Conservation (phyloP, 2,797 vertebrate genomes). For the Mus spretus region DNA sequence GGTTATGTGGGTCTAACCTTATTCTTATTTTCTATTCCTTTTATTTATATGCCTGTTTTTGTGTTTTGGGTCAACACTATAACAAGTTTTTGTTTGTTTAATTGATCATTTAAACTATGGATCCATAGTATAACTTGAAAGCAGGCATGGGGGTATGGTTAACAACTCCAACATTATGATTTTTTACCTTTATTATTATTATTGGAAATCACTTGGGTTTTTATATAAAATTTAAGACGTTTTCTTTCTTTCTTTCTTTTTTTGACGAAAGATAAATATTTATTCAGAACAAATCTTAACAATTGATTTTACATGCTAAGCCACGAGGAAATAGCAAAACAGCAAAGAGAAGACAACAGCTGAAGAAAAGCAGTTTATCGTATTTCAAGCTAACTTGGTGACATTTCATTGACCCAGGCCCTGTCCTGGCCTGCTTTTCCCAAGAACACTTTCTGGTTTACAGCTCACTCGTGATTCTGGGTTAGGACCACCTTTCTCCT, state of each 20-base stretch:
- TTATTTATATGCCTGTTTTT: neutral
- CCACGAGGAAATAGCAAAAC: constrained; percentile 82
- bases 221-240: neutral
- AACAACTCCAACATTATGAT: neutral
- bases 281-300: constrained; percentile 85
- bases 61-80: neutral
- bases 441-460: constrained; percentile 67
- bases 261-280: constrained; percentile 85
- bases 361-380: constrained; percentile 71
- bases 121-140: neutral
- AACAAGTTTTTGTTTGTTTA: neutral
- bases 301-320: constrained; percentile 82
- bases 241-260: too few relatives aligned
- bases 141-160: neutral
- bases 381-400: constrained; percentile 71
- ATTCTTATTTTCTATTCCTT: too few relatives aligned
- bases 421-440: constrained; percentile 55
- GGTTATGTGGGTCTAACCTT: too few relatives aligned
- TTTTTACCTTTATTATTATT: neutral
- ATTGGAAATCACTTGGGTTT: neutral
- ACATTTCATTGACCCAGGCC: constrained; percentile 62
- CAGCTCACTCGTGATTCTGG: constrained; percentile 51
- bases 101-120: neutral
- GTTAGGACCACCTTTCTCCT: constrained; percentile 51
- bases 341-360: constrained; percentile 74